Evolutionary conservation across 2,888 invertebrate genomes (phyloP).

Genomic region (Arenicola marina): DNA sequence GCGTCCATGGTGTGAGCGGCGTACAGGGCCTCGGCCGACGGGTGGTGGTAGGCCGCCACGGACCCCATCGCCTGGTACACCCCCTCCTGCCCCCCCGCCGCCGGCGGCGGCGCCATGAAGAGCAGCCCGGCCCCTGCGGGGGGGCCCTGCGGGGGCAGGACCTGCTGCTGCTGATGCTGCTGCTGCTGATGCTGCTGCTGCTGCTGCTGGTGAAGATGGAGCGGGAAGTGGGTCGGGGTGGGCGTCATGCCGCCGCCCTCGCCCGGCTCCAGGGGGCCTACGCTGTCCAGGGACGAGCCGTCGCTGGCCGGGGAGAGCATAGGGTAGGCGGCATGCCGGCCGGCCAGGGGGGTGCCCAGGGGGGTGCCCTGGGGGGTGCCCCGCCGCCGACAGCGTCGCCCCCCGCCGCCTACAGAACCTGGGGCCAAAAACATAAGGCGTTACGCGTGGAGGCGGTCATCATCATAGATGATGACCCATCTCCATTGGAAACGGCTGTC

Average conservation of each 20-base stretch:
- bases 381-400: neutral
- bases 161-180: neutral
- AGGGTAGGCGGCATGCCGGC: neutral
- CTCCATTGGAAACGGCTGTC: neutral
- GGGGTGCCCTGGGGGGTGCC: neutral
- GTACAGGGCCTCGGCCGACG: neutral
- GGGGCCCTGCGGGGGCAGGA: neutral
- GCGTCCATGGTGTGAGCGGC: neutral
- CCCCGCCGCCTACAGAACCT: neutral
- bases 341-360: too few species aligned
- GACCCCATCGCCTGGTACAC: neutral
- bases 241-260: neutral
- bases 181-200: neutral
- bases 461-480: slow-evolving; percentile 11
- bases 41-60: neutral
- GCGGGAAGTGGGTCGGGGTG: too few species aligned
- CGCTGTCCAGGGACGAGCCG: slow-evolving; percentile 4
- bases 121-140: neutral
- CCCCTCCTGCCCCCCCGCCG: neutral
- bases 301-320: neutral
- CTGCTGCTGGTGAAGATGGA: neutral
- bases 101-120: neutral
- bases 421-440: neutral
- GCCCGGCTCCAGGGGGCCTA: neutral
- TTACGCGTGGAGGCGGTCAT: neutral